Evolutionary conservation across 2,113 vertebrate species (phyloP).

Genomic region (Syrmaticus mikado): DNA sequence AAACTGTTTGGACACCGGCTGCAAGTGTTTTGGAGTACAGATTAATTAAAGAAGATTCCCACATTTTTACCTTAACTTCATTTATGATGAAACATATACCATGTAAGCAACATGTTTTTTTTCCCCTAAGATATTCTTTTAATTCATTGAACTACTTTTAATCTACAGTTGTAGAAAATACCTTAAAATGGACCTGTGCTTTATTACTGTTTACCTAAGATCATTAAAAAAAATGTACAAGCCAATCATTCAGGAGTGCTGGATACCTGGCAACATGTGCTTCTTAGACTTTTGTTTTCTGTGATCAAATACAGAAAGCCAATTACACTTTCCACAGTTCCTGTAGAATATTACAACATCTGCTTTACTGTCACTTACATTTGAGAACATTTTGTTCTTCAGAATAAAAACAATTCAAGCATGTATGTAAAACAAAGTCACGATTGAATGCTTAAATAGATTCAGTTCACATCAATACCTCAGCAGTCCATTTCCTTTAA

Average conservation of each 20-base stretch:
- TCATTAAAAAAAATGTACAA: not conserved
- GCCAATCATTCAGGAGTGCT: not conserved
- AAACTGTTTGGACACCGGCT: slow-evolving; percentile 49
- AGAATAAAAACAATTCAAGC: not conserved
- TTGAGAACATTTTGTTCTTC: not conserved
- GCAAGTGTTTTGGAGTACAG: slow-evolving; percentile 28
- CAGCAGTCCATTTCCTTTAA: not conserved
- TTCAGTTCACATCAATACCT: not conserved
- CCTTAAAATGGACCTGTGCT: not conserved
- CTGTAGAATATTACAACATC: not conserved
- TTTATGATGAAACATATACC: not conserved
- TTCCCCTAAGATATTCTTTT: not conserved
- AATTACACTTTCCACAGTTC: not conserved
- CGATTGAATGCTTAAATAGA: not conserved
- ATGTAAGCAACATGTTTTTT: not conserved
- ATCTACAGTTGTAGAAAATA: not conserved
- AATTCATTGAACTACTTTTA: not conserved
- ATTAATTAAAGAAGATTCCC: slow-evolving; percentile 24
- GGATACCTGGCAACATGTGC: not conserved
- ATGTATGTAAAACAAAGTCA: not conserved
- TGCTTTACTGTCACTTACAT: not conserved
- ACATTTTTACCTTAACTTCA: not conserved
- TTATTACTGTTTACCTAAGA: not conserved
- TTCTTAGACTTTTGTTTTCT: not conserved
- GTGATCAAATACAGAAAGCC: not conserved